A percentile compares a stretch with the other conserved stretches of the same genome.
Evolutionary conservation across 2,113 vertebrate species (phyloP).

Genomic region (Panthera tigris): DNA sequence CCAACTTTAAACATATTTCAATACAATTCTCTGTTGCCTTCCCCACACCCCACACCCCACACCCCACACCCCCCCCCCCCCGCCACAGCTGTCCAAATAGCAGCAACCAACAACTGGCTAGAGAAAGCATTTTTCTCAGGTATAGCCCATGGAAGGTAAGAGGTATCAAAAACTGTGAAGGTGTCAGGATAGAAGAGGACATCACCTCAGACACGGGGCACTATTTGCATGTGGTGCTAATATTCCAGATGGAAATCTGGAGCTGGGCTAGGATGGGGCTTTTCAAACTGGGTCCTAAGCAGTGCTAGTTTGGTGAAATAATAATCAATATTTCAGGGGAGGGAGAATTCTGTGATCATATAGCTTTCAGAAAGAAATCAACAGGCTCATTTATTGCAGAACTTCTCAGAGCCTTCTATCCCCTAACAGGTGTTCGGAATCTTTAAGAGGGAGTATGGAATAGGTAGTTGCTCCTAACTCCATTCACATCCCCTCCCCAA

Average conservation of each 20-base stretch:
- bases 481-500: too few species aligned
- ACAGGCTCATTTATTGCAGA: background rate
- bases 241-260: background rate
- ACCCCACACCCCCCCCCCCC: too few species aligned
- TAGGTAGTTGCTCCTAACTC: background rate
- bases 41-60: too few species aligned
- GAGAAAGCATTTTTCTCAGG: background rate
- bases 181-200: background rate
- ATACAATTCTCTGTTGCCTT: background rate
- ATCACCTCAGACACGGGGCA: background rate
- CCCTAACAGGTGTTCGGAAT: background rate
- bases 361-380: slow-evolving; percentile 15
- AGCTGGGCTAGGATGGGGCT: background rate
- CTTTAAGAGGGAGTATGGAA: background rate
- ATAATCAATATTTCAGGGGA: background rate
- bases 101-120: background rate
- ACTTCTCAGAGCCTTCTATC: background rate
- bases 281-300: background rate
- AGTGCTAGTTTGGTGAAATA: background rate
- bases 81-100: background rate
- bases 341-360: background rate
- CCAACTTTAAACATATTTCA: background rate
- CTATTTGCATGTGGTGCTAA: accelerated
- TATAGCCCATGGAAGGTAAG: background rate
- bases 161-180: background rate